Conservation (phyloP, 2,888 invertebrate genomes). For the Acleris sparsana region DNA sequence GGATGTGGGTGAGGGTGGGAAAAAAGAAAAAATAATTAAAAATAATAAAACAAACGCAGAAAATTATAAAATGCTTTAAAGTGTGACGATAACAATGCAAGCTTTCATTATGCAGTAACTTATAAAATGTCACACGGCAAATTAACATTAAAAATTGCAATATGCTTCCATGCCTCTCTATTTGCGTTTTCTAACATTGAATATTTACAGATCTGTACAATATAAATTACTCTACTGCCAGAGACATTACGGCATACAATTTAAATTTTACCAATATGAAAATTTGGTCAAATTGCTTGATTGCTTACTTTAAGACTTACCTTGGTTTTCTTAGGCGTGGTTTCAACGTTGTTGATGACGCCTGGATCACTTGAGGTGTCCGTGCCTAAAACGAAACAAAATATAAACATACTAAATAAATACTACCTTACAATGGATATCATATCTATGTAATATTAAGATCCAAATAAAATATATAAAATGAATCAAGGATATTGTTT, state of each 20-base stretch:
- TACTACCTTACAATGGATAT: too few species aligned
- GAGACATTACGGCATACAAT: conserved; percentile 44
- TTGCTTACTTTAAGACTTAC: conserved; percentile 51
- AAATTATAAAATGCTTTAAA: conserved; percentile 47
- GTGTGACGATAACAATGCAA: conserved; percentile 42
- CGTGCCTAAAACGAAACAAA: conserved; percentile 63
- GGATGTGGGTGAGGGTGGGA: conserved; percentile 49
- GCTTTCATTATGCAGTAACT: conserved; percentile 35
- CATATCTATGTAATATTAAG: too few species aligned
- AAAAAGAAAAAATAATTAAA: conserved; percentile 70
- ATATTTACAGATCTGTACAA: conserved; percentile 68
- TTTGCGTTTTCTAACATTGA: conserved; percentile 61
- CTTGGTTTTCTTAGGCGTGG: conserved; percentile 77
- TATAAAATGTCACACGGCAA: conserved; percentile 43
- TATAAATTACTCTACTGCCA: conserved; percentile 56
- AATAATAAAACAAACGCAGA: conserved; percentile 67
- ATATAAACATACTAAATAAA: background rate
- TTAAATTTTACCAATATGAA: conserved; percentile 34
- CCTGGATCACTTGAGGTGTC: conserved; percentile 78
- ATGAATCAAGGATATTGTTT: too few species aligned
- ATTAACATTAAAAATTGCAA: conserved; percentile 55
- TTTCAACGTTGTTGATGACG: conserved; percentile 74
- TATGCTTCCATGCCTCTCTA: conserved; percentile 59
- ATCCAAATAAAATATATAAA: too few species aligned
- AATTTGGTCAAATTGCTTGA: conserved; percentile 40